Conservation (phyloP, 1,140 invertebrate genomes). For the Papilio polyxenes region DNA sequence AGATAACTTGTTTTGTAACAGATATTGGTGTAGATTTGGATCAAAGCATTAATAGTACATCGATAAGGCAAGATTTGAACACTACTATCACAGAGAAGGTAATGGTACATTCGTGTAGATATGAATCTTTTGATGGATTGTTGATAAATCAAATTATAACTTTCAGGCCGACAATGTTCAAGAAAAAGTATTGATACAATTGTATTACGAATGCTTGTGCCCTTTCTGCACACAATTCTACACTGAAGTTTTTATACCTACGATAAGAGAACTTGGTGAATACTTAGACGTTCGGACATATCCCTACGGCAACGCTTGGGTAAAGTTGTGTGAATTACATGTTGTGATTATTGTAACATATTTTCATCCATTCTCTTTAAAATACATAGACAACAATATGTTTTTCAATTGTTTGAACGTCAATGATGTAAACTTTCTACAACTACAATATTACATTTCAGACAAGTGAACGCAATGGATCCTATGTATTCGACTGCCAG, state of each 20-base stretch:
- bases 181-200: conserved; percentile 48
- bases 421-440: not conserved
- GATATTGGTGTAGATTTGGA: not conserved
- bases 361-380: conserved; percentile 33
- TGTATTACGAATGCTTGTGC: conserved; percentile 91
- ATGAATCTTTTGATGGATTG: not conserved
- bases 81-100: conserved; percentile 16
- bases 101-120: conserved; percentile 21
- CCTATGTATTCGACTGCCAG: conserved; percentile 78
- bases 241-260: conserved; percentile 78
- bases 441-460: conserved; percentile 39
- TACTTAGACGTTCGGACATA: conserved; percentile 81
- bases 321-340: conserved; percentile 57
- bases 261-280: conserved; percentile 75
- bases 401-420: too few relatives aligned
- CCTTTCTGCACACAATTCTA: conserved; percentile 88
- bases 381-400: conserved; percentile 20
- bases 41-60: not conserved
- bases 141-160: not conserved
- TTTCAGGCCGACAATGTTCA: conserved; percentile 10
- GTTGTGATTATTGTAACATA: too few relatives aligned
- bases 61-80: not conserved
- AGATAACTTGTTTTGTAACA: not conserved
- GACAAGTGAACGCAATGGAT: conserved; percentile 38
- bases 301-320: conserved; percentile 89